Conservation (phyloP, 2,888 invertebrate genomes). For the Cephonodes hylas region DNA sequence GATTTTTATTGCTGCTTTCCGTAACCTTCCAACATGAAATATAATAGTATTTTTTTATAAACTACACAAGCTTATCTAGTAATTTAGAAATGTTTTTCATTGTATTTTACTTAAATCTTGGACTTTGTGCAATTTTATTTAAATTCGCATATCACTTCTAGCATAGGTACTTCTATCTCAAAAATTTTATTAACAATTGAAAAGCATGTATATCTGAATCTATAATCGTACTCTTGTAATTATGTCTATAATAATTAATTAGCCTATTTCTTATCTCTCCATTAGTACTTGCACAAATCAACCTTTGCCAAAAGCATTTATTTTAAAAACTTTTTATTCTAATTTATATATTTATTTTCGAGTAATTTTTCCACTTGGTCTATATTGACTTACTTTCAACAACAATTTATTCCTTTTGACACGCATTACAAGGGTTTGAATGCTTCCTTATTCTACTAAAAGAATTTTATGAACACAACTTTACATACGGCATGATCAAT, state of each 20-base stretch:
- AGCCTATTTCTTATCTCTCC: background rate
- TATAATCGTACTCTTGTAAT: slow-evolving; percentile 15
- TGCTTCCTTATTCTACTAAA: too few species aligned
- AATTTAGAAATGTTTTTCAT: background rate
- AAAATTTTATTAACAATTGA: background rate
- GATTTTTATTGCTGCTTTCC: background rate
- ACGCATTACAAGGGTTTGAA: too few species aligned
- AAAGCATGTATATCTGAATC: background rate
- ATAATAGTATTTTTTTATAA: background rate
- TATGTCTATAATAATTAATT: background rate
- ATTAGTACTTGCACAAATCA: background rate
- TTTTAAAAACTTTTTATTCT: background rate
- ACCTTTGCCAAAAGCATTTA: background rate
- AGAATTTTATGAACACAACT: background rate
- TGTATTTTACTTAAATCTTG: slow-evolving; percentile 2
- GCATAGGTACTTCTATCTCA: slow-evolving; percentile 1
- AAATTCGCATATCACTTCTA: background rate
- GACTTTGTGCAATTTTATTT: slow-evolving; percentile 1
- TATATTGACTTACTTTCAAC: background rate
- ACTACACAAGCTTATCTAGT: slow-evolving; percentile 6
- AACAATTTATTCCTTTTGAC: too few species aligned
- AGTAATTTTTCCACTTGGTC: background rate
- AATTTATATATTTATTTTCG: background rate
- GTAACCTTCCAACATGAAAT: background rate
- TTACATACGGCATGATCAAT: background rate